phyloP scores from a whole-genome alignment of 2,113 vertebrate genomes.

The Odontesthes bonariensis region DNA sequence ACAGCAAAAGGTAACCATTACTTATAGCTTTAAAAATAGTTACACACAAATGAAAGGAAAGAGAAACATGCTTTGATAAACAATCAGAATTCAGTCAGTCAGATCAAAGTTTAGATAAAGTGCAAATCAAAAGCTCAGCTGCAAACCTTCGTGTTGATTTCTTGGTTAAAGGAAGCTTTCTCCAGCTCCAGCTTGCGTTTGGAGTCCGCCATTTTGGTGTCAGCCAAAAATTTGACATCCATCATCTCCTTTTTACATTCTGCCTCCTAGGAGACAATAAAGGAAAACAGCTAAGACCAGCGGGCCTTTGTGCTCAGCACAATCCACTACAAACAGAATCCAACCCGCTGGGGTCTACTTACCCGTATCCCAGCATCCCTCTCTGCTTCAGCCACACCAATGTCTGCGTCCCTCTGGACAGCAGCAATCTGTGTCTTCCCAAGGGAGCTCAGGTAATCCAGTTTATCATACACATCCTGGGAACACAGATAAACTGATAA shows the following conservation, averaged over 20 bases:
- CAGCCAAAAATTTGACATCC: slow-evolving; percentile 92
- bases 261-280: slow-evolving; percentile 85
- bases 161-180: slow-evolving; percentile 93
- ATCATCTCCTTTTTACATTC: slow-evolving; percentile 96
- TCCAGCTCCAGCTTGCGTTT: slow-evolving; percentile 92
- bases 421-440: slow-evolving; percentile 95
- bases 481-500: slow-evolving; percentile 7
- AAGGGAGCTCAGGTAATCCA: slow-evolving; percentile 96
- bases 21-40: too few species aligned
- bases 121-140: background rate
- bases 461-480: slow-evolving; percentile 96
- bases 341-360: slow-evolving; percentile 13
- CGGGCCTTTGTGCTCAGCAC: background rate
- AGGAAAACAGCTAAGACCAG: background rate
- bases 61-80: too few species aligned
- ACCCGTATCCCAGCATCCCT: slow-evolving; percentile 96
- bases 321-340: background rate
- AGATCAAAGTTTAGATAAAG: background rate
- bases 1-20: too few species aligned
- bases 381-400: slow-evolving; percentile 95
- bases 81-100: background rate
- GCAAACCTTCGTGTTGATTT: slow-evolving; percentile 93
- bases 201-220: slow-evolving; percentile 95
- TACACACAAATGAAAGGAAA: too few species aligned
- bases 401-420: slow-evolving; percentile 93